Conservation (phyloP, 2,888 invertebrate species). For the Caenorhabditis becei region DNA sequence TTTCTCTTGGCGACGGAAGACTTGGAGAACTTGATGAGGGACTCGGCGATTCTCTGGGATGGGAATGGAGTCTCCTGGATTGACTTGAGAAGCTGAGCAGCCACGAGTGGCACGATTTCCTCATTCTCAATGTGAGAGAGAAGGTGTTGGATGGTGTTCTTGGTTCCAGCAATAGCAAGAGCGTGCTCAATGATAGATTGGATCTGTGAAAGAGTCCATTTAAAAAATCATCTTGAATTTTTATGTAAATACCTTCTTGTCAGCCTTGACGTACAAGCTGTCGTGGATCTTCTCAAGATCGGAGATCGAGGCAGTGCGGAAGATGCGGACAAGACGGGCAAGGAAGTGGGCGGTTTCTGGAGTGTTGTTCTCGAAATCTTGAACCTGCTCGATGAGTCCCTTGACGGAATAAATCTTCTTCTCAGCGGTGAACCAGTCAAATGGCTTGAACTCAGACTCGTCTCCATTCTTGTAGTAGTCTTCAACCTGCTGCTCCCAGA, state of each 20-base stretch:
- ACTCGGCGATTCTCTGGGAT: conserved; percentile 63
- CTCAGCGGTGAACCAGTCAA: conserved; percentile 61
- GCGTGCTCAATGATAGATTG: conserved; percentile 70
- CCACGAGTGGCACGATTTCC: conserved; percentile 56
- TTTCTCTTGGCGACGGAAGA: conserved; percentile 41
- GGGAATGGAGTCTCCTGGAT: conserved; percentile 70
- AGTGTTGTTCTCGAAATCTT: conserved; percentile 63
- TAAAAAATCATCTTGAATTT: neutral
- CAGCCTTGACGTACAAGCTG: conserved; percentile 57
- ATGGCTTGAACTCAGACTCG: conserved; percentile 59
- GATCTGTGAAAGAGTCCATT: too few species aligned
- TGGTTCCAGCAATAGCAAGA: conserved; percentile 72
- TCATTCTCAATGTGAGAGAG: conserved; percentile 62
- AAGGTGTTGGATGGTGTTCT: conserved; percentile 70
- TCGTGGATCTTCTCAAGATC: conserved; percentile 72
- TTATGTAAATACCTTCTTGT: conserved; percentile 42
- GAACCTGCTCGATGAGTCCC: conserved; percentile 60
- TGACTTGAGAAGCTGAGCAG: conserved; percentile 66
- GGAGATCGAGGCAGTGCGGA: conserved; percentile 69
- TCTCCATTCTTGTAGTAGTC: conserved; percentile 73
- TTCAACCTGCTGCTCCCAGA: conserved; percentile 68
- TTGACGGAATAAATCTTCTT: conserved; percentile 66
- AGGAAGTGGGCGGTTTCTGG: conserved; percentile 67
- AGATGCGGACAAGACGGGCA: conserved; percentile 73
- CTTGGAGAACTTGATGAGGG: conserved; percentile 59